Percentiles rank a stretch among this genome's conserved stretches.
phyloP scores from a whole-genome alignment of 2,888 invertebrate species.

The Pseudococcus longispinus region DNA sequence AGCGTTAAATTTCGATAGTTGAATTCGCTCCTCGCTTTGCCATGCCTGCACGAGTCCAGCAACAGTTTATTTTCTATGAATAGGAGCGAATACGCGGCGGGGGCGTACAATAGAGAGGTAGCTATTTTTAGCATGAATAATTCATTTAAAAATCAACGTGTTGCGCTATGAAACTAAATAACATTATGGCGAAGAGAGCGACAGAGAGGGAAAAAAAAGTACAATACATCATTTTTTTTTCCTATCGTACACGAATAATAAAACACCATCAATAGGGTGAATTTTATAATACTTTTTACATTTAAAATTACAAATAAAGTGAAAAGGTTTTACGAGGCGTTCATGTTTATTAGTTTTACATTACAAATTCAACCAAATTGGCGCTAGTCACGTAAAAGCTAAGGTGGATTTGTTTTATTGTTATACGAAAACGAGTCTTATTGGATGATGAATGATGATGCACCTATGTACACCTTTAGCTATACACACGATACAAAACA shows the following conservation, averaged over 20 bases:
- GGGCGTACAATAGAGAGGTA: not conserved
- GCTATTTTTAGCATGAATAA: constrained; percentile 29
- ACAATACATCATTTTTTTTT: constrained; percentile 28
- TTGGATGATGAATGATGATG: constrained; percentile 13
- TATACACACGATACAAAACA: not conserved
- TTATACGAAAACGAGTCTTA: not conserved
- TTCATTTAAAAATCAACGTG: constrained; percentile 40
- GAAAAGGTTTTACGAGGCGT: constrained; percentile 12
- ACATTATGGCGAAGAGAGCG: not conserved
- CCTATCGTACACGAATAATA: constrained; percentile 29
- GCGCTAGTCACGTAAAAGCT: constrained; percentile 32
- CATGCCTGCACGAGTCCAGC: not conserved
- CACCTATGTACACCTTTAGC: not conserved
- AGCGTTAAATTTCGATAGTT: constrained; percentile 18
- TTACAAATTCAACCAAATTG: constrained; percentile 18
- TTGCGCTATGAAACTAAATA: constrained; percentile 30
- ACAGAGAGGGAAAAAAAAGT: not conserved
- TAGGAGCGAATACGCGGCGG: not conserved
- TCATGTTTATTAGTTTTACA: constrained; percentile 28
- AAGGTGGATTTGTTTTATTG: constrained; percentile 16
- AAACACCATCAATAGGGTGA: constrained; percentile 16
- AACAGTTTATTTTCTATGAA: constrained; percentile 27
- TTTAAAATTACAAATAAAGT: constrained; percentile 29
- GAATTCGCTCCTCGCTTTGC: not conserved
- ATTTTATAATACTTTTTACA: constrained; percentile 17